A percentile compares a stretch with the other conserved stretches of the same genome.
These are phyloP conservation scores for Dioctria rufipes DNA, from an alignment of 2,888 invertebrate species.

Conservation along the genomic window DNA sequence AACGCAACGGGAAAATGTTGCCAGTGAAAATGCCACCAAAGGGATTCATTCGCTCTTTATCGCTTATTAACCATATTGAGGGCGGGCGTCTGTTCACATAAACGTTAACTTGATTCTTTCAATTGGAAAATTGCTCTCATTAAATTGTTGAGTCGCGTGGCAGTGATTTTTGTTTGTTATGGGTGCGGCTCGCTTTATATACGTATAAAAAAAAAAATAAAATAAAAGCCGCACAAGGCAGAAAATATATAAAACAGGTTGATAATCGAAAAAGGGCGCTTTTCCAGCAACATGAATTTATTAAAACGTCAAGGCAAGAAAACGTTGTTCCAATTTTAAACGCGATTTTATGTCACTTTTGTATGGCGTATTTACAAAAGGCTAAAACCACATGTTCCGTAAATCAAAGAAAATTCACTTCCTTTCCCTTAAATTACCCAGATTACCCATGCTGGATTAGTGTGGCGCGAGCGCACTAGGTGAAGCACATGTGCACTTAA, in stretches of 20 bases:
- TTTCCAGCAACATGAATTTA: background rate
- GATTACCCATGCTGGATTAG: background rate
- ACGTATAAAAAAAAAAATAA: too few species aligned
- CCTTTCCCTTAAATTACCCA: background rate
- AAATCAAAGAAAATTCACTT: background rate
- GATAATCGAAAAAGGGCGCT: background rate
- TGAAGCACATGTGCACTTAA: background rate
- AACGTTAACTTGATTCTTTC: background rate
- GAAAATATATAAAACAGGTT: background rate
- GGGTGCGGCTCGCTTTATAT: too few species aligned
- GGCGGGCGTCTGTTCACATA: background rate
- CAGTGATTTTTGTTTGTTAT: background rate
- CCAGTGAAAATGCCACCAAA: background rate
- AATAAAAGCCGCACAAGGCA: background rate
- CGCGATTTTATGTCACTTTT: background rate
- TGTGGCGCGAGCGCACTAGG: background rate
- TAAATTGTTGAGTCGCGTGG: background rate
- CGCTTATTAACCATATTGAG: constrained; percentile 7
- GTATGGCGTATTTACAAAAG: background rate
- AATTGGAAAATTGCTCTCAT: constrained; percentile 8
- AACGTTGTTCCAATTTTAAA: background rate
- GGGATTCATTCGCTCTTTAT: background rate
- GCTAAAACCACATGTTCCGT: background rate
- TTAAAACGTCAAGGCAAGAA: background rate
- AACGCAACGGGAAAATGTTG: background rate